phyloP scores from a whole-genome alignment of 2,888 invertebrate genomes.

The Stenchaetothrips biformis region DNA sequence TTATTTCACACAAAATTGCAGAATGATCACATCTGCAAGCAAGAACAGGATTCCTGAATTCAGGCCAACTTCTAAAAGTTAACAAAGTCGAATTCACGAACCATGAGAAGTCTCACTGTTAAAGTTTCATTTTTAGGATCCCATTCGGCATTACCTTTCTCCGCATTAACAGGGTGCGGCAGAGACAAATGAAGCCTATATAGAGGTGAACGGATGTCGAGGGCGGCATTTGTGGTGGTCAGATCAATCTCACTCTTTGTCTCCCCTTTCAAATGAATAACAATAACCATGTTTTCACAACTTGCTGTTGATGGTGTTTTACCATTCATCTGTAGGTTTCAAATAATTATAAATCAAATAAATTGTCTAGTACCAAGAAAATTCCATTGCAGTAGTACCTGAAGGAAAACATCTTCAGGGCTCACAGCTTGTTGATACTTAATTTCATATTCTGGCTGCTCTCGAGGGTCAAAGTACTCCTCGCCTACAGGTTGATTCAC shows the following conservation, averaged over 20 bases:
- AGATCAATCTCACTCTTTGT: conserved; percentile 69
- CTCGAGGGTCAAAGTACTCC: conserved; percentile 56
- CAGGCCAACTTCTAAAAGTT: conserved; percentile 65
- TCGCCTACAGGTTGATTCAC: conserved; percentile 36
- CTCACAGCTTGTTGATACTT: conserved; percentile 79
- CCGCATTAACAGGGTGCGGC: conserved; percentile 77
- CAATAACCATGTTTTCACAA: conserved; percentile 82
- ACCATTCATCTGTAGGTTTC: conserved; percentile 62
- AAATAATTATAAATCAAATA: background rate
- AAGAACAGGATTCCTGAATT: too few relatives aligned
- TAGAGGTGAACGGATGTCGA: conserved; percentile 60
- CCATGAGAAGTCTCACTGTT: conserved; percentile 65
- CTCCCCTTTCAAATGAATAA: conserved; percentile 70
- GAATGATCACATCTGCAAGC: too few relatives aligned
- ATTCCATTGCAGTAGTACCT: conserved; percentile 50
- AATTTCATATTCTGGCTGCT: conserved; percentile 69
- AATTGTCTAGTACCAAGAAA: background rate
- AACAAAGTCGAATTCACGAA: conserved; percentile 76
- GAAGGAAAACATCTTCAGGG: conserved; percentile 79
- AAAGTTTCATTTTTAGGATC: conserved; percentile 61
- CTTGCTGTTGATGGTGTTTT: conserved; percentile 74
- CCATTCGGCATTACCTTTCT: conserved; percentile 76
- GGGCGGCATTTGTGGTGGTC: conserved; percentile 56
- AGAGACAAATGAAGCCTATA: conserved; percentile 69
- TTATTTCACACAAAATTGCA: too few relatives aligned